These are phyloP conservation scores for Phoebastria nigripes DNA, from an alignment of 2,797 vertebrate species.

Conservation along the genomic window DNA sequence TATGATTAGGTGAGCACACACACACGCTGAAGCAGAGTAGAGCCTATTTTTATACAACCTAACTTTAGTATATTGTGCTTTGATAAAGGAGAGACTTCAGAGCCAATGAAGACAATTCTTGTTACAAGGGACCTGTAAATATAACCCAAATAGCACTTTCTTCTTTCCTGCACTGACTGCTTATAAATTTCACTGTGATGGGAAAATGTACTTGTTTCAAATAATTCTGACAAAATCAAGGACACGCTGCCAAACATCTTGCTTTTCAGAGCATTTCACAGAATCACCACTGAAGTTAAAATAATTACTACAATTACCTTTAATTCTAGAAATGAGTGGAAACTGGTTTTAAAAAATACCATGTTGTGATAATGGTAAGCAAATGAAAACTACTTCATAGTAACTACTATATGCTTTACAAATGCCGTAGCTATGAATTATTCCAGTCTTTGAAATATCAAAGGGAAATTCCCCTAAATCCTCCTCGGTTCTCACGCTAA, in stretches of 20 bases:
- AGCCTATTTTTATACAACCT: background rate
- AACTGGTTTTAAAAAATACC: background rate
- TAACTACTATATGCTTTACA: background rate
- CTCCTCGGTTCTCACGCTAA: background rate
- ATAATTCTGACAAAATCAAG: background rate
- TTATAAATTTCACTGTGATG: background rate
- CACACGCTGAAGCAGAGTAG: fast-evolving
- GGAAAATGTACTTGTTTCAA: background rate
- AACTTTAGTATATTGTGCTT: background rate
- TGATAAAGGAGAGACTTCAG: background rate
- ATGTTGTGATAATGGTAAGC: background rate
- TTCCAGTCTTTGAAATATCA: background rate
- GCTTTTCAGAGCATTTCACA: background rate
- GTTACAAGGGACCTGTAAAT: background rate
- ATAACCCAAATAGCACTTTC: background rate
- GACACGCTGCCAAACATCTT: background rate
- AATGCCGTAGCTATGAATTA: background rate
- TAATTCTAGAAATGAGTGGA: background rate
- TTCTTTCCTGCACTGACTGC: background rate
- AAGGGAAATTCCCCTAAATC: background rate
- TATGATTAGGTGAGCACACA: background rate
- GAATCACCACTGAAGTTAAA: background rate
- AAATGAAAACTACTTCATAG: background rate
- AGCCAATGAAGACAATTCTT: background rate
- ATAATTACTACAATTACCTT: background rate